Evolutionary conservation across 53 echinoderm and acorn worm species (phyloP).

Genomic region (Stichopus horrens): DNA sequence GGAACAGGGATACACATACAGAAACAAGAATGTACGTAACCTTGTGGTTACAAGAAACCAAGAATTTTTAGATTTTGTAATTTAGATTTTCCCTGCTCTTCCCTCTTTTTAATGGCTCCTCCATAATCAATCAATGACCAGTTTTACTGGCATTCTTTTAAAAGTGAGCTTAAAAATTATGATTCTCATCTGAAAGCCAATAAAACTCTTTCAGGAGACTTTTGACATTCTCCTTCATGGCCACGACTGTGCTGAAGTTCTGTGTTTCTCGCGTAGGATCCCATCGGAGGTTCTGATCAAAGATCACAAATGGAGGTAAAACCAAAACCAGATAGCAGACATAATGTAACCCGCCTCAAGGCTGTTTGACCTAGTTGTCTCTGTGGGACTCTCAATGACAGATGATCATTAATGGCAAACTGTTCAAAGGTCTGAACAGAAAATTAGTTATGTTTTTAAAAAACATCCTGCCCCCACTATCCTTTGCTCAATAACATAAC

Average conservation of each 20-base stretch:
- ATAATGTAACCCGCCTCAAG: background rate
- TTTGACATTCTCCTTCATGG: too few relatives aligned
- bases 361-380: slow-evolving; percentile 2
- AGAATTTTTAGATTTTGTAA: too few relatives aligned
- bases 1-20: too few relatives aligned
- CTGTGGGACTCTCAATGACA: background rate
- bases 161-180: too few relatives aligned
- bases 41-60: too few relatives aligned
- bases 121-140: too few relatives aligned
- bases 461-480: background rate
- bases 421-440: background rate
- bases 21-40: too few relatives aligned
- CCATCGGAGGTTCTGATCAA: background rate
- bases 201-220: too few relatives aligned
- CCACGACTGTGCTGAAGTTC: background rate
- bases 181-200: too few relatives aligned
- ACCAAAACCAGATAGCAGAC: background rate
- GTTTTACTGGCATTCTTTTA: too few relatives aligned
- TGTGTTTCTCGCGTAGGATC: background rate
- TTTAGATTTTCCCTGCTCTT: too few relatives aligned
- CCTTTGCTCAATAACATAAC: background rate
- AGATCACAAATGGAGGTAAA: background rate
- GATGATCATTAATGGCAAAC: background rate
- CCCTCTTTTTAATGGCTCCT: too few relatives aligned
- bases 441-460: background rate